Conservation (phyloP, 1,140 invertebrate genomes). For the Psilanteris sp. region DNA sequence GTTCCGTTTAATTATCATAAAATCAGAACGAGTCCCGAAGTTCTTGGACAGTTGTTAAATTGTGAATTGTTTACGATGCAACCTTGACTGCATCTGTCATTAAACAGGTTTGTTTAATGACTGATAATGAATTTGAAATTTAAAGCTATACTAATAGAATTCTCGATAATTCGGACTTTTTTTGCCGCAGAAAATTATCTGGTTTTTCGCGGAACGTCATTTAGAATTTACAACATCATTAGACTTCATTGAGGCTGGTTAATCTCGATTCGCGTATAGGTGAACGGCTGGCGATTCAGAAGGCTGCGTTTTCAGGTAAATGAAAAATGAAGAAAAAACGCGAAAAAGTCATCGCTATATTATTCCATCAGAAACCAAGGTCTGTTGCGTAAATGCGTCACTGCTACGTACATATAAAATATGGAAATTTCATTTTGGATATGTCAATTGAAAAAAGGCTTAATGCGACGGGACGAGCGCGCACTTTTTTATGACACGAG, state of each 20-base stretch:
- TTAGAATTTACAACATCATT: not conserved
- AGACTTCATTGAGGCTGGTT: slow-evolving; percentile 3
- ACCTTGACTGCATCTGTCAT: too few relatives aligned
- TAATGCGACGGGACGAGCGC: not conserved
- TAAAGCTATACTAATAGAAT: not conserved
- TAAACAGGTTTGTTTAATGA: too few relatives aligned
- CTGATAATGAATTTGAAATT: slow-evolving; percentile 12
- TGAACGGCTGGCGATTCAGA: not conserved
- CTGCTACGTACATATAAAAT: slow-evolving; percentile 20
- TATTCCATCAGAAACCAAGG: slow-evolving; percentile 13
- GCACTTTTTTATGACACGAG: not conserved
- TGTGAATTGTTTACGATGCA: too few relatives aligned
- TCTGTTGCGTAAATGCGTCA: slow-evolving; percentile 14
- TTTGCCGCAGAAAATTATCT: slow-evolving; percentile 1
- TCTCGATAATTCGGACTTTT: not conserved
- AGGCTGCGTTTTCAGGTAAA: slow-evolving; percentile 8
- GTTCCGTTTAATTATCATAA: slow-evolving; percentile 12
- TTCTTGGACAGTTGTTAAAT: too few relatives aligned
- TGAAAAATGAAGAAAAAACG: slow-evolving; percentile 20
- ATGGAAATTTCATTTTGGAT: slow-evolving; percentile 32
- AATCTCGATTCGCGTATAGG: slow-evolving; percentile 1
- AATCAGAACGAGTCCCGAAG: not conserved
- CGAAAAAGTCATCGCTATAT: not conserved
- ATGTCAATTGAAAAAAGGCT: slow-evolving; percentile 14
- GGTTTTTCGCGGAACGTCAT: not conserved